Evolutionary conservation across 2,113 vertebrate species (phyloP).

Genomic region (Xenopus borealis): DNA sequence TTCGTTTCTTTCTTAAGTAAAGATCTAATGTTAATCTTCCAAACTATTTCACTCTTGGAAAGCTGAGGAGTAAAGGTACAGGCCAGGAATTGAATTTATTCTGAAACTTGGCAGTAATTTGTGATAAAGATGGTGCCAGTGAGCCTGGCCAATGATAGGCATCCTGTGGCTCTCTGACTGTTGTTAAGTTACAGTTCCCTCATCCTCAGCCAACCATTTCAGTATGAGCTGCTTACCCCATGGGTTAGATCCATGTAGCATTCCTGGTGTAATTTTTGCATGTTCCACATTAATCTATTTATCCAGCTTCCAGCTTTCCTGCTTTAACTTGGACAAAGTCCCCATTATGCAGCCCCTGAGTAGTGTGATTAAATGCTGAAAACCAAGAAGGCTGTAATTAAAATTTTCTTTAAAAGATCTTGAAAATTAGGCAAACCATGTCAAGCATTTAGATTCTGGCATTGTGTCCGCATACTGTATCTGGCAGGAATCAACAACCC

Average conservation of each 20-base stretch:
- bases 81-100: conserved; percentile 7
- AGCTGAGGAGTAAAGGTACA: conserved; percentile 3
- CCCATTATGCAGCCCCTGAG: conserved; percentile 27
- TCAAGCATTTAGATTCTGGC: too few species aligned
- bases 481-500: not conserved
- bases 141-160: not conserved
- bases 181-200: too few species aligned
- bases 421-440: conserved; percentile 27
- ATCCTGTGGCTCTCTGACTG: too few species aligned
- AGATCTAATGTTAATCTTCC: too few species aligned
- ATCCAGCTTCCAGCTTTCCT: conserved; percentile 11
- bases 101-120: conserved; percentile 24
- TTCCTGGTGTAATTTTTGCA: conserved; percentile 32
- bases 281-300: conserved; percentile 26
- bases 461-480: too few species aligned
- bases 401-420: conserved; percentile 40
- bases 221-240: too few species aligned
- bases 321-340: conserved; percentile 25
- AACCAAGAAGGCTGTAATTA: conserved; percentile 34
- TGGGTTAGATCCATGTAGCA: not conserved
- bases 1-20: too few species aligned
- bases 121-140: conserved; percentile 11
- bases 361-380: conserved; percentile 34
- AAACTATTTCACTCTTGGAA: too few species aligned
- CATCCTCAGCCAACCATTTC: too few species aligned